Base-by-base conservation (phyloP, 1,140 invertebrate genomes). In the Callitettix versicolor region DNA sequence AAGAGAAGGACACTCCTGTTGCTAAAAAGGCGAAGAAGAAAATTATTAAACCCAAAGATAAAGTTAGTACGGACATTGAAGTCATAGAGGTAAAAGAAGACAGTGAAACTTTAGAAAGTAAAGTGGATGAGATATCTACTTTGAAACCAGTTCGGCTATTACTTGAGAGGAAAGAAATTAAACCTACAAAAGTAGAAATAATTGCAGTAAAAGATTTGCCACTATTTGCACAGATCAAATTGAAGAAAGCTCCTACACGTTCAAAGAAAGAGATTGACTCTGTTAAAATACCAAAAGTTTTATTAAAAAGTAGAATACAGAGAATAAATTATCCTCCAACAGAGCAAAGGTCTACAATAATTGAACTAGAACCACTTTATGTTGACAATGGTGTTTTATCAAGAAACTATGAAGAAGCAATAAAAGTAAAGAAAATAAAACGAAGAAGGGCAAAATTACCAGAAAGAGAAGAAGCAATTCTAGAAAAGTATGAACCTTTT, bases 401-500 rank as follows among this genome's bases (percentile, higher is more conserved):
- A 0, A 72, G 84, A 68, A 86, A 84, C 68, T 69, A 80, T 0
- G 75, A 79, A 67, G 83, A 85, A 70, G 81, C 82, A 1, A 62
- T 76, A 36, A 76, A 79, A 58, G 81, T 15, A 56, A 75, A 3
- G 3, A 82, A 79, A 67, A 79, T 72, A 49, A 84, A 81, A 65
- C 58, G 61, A 1, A 72, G 71, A 24, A 69, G 66, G 40, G 56
- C 63, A 0, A 75, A 76, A 58, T 42, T 75, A 34, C 68, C 75
- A 48, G 65, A 74, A 34, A 67, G 67, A 26, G 47, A 47, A 15
- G 54, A 62, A 46, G 15, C 52, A 1, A 71, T 74, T 55, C 65
- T 80, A 60, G 74, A 80, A 58, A 74, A 77, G 33, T 72, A 71
- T 55, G 68, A 68, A 61, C 67, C 67, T 14, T 57, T 69, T 18